Evolutionary conservation across 2,888 invertebrate genomes (phyloP), one percentile per base, ranked within the genome.

Genomic region (Arctia plantaginis): DNA sequence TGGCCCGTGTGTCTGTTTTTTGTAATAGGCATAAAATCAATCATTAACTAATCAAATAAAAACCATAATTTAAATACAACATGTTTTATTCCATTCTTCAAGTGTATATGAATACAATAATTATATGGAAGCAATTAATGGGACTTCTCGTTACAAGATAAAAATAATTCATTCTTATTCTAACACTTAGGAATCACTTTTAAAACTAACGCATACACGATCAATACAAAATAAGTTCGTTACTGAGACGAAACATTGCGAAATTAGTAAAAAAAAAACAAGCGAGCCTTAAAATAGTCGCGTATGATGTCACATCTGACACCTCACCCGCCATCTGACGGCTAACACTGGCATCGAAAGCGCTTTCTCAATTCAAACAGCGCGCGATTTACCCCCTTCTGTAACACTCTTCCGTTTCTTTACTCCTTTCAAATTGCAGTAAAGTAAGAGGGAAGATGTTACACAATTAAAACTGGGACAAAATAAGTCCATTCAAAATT

Each of bases 51-150:
- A 82, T 62, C 1, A 86, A 84, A 77, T 75, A 77, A 75, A 81
- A 77, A 3, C 35, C 78, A 30, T 41, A 68, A 18, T 73, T 80
- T 83, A 81, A 88, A 88, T 90, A 90, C 91, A 93, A 92, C 89
- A 90, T 90, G 83, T 90, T 85, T 93, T 92, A 92, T 92, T 92
- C 88, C 88, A 85, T 89, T 92, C 87, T 90, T 91, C 90, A 91
- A 91, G 91, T 93, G 90, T 93, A 93, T 90, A 92, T 90, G 91
- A 91, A 93, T 94, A 94, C 89, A 92, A 90, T 91, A 79, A 81
- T 85, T 82, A 83, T 89, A 89, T 94, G 95, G 95, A 95, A 95
- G 95, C 95, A 92, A 92, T 88, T 85, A 88, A 93, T 92, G 93
- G 94, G 93, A 93, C 93, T 89, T 87, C 81, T 86, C 84, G 83